These are phyloP conservation scores for Chydorus sphaericus DNA, from an alignment of 2,888 invertebrate species.

Conservation along the genomic window DNA sequence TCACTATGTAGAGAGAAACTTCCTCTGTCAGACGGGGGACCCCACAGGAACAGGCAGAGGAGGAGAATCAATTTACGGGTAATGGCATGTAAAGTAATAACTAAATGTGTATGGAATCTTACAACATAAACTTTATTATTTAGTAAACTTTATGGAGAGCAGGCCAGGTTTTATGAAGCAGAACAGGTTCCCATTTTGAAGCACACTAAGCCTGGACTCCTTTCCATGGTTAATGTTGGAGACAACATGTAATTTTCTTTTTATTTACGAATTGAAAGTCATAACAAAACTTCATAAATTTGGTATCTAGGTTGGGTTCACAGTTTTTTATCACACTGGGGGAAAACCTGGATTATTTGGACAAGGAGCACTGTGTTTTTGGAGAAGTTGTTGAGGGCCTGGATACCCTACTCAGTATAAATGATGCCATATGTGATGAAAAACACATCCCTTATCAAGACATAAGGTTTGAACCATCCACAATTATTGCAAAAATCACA, in stretches of 20 bases:
- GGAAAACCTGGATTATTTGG: slow-evolving; percentile 72
- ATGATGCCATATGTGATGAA: slow-evolving; percentile 85
- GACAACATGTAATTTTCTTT: slow-evolving; percentile 48
- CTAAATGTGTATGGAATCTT: slow-evolving; percentile 38
- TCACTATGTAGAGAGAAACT: slow-evolving; percentile 80
- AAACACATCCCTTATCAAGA: slow-evolving; percentile 84
- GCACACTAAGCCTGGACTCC: slow-evolving; percentile 67
- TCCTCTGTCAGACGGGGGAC: slow-evolving; percentile 96
- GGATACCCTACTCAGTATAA: slow-evolving; percentile 68
- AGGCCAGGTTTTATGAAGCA: slow-evolving; percentile 76
- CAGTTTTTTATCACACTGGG: slow-evolving; percentile 93
- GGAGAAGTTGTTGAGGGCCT: slow-evolving; percentile 87
- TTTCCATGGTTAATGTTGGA: slow-evolving; percentile 91
- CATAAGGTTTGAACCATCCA: slow-evolving; percentile 38
- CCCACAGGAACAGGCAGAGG: slow-evolving; percentile 81
- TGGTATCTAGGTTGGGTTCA: slow-evolving; percentile 45
- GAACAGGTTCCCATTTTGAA: slow-evolving; percentile 83
- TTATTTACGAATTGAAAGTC: not conserved
- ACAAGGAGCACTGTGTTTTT: slow-evolving; percentile 84
- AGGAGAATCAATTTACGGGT: slow-evolving; percentile 78
- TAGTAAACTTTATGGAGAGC: slow-evolving; percentile 61
- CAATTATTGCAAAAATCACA: not conserved
- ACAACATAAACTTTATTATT: slow-evolving; percentile 25
- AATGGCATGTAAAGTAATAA: slow-evolving; percentile 14
- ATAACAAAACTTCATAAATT: not conserved